These are phyloP conservation scores for Varanus komodoensis DNA, from an alignment of 2,113 vertebrate genomes.

Conservation along the genomic window DNA sequence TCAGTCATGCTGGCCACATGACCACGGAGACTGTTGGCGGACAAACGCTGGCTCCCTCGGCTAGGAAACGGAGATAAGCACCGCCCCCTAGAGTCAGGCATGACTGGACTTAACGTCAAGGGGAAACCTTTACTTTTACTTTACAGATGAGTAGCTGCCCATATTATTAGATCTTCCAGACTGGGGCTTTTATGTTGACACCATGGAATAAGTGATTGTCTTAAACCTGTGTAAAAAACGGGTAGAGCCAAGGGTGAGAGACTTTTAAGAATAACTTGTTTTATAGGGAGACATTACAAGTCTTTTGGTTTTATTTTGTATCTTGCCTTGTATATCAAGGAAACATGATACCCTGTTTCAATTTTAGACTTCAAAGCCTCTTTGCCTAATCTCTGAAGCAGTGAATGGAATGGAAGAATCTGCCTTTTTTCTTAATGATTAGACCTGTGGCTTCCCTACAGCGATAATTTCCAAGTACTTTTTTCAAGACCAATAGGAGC, in stretches of 20 bases:
- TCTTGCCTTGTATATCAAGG: neutral
- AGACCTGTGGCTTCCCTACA: neutral
- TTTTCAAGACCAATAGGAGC: neutral
- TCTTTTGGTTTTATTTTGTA: neutral
- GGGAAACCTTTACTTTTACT: no score
- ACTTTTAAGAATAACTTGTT: neutral
- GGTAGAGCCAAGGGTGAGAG: neutral
- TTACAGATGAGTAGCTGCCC: neutral
- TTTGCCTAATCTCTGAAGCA: neutral
- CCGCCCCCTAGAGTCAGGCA: no score
- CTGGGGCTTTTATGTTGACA: neutral
- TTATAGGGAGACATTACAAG: neutral
- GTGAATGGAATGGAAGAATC: slow-evolving; percentile 3
- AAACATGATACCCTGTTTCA: neutral
- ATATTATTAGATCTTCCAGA: neutral
- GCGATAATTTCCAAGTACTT: neutral
- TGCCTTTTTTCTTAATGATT: slow-evolving; percentile 1
- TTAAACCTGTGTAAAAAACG: no score
- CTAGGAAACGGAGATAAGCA: no score
- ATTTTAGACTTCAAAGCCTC: neutral
- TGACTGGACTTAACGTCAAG: no score
- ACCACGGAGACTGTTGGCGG: no score
- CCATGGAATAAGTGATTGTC: neutral
- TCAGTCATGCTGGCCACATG: no score
- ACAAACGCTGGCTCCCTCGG: no score